Conservation (phyloP, 2,113 vertebrate genomes). For the Indicator indicator region DNA sequence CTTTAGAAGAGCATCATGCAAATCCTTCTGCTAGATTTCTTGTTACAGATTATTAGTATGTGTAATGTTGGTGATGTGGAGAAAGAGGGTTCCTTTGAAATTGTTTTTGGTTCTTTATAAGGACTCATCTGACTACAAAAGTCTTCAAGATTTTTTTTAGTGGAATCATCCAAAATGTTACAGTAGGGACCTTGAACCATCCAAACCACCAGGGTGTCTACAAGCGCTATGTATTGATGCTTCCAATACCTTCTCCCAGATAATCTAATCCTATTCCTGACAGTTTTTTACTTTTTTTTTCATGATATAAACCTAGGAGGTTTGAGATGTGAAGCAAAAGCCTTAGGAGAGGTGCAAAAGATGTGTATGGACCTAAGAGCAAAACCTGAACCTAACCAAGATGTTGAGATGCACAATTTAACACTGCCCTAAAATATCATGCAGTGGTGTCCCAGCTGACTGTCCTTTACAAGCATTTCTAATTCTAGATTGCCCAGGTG, state of each 20-base stretch:
- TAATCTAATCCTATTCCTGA: neutral
- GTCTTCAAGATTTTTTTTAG: neutral
- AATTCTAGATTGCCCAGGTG: neutral
- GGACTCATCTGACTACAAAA: neutral
- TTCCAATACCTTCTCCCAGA: neutral
- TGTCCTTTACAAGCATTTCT: neutral
- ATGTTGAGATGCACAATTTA: neutral
- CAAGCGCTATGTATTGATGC: neutral
- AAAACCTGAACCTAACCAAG: neutral
- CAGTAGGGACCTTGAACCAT: neutral
- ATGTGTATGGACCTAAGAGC: neutral
- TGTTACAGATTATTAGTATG: neutral
- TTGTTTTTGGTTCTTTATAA: neutral
- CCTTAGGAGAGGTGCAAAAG: neutral
- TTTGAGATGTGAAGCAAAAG: neutral
- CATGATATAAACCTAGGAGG: neutral
- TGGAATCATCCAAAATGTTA: neutral
- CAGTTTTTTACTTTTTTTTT: neutral
- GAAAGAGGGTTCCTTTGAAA: neutral
- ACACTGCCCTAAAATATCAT: constrained; percentile 63
- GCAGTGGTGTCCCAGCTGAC: neutral
- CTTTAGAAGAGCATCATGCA: neutral
- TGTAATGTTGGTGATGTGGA: neutral
- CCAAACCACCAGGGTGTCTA: neutral
- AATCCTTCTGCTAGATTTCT: neutral